Evolutionary conservation across 2,113 vertebrate genomes (phyloP), one percentile per base, ranked within the genome.

Genomic region (Canis aureus): DNA sequence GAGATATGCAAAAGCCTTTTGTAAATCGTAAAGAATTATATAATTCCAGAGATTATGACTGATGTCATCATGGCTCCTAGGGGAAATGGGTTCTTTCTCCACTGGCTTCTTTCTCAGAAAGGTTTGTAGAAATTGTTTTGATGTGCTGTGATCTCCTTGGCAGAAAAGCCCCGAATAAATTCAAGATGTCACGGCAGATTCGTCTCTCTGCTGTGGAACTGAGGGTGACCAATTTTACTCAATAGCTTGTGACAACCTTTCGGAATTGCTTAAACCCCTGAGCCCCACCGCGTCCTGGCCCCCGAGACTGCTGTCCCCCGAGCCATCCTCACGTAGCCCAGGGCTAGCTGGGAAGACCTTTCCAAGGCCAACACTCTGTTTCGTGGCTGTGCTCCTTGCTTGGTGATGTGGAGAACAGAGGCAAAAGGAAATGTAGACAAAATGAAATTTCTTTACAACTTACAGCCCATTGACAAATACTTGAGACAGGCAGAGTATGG

Each of bases 121-220:
- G 64, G 49, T 94, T 78, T 60, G 27, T 66, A 25, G 79, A 88
- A 96, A 55, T 97, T 66, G 76, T 89, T 91, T 91, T 71, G 86
- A 93, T 74, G n/a, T 91, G 60, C 89, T 98, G 96, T 97, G 89
- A 97, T 96, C 91, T 94, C 73, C 59, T 87, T 87, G 51, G 69
- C 84, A 83, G 94, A 35, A 74, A 95, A 71, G 10, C 9, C 88
- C 51, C 5, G 5, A 84, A 86, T 80, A 93, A 80, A 96, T 95
- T 67, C 8, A 0, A 69, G 23, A 87, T 49, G 81, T 96, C 86
- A 88, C 0, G 11, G 94, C 64, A 19, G 32, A 35, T 95, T 83
- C 78, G 23, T 62, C 22, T 51, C n/a, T 10, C 57, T 60, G 78
- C 94, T 95, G 88, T 84, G 92, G 82, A 35, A 38, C 25, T 1